These are phyloP conservation scores for Melospiza georgiana DNA, from an alignment of 2,113 vertebrate species.

Conservation along the genomic window DNA sequence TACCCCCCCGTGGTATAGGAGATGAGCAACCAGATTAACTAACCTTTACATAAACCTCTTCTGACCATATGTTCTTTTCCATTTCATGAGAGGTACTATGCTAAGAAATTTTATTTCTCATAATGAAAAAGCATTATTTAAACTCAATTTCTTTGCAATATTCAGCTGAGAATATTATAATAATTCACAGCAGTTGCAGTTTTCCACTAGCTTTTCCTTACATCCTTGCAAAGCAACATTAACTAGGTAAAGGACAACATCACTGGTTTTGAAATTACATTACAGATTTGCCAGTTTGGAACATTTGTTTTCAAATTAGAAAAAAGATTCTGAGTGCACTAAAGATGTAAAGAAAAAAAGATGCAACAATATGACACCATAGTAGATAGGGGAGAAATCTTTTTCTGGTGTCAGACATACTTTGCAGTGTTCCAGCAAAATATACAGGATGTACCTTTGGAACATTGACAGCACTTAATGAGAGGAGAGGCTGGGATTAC, in stretches of 20 bases:
- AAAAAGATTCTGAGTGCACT: neutral
- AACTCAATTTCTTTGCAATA: neutral
- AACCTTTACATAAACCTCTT: neutral
- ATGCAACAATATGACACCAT: neutral
- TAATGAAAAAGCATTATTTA: neutral
- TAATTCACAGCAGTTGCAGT: neutral
- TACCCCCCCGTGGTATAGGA: neutral
- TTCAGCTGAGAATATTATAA: neutral
- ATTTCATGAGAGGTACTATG: neutral
- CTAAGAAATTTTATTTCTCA: neutral
- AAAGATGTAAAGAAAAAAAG: neutral
- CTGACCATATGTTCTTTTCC: neutral
- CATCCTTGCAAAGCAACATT: neutral
- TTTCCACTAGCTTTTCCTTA: neutral
- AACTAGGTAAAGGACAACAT: neutral
- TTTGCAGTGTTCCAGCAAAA: neutral
- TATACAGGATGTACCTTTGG: neutral
- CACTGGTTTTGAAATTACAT: neutral
- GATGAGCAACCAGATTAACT: neutral
- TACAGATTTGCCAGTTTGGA: neutral
- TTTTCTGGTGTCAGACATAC: neutral
- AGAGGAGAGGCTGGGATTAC: neutral
- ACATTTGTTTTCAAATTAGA: neutral
- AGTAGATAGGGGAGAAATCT: neutral
- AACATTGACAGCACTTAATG: neutral